Conservation (phyloP, 2,113 vertebrate species). For the Apodemus sylvaticus region DNA sequence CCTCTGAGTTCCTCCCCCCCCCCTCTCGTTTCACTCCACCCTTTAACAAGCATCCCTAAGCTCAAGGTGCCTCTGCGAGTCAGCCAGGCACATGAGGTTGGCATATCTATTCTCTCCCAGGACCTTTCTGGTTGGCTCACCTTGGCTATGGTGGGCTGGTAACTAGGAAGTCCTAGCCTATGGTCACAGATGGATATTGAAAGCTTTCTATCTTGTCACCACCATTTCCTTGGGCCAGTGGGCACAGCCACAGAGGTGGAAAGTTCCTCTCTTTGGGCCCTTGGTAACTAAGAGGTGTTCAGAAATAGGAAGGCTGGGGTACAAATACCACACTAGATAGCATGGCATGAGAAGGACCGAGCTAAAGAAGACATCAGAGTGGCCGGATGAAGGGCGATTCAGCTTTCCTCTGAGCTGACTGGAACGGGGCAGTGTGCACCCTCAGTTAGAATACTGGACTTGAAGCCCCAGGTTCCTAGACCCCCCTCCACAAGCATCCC, state of each 20-base stretch:
- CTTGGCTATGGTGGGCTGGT: neutral
- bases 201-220: neutral
- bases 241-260: neutral
- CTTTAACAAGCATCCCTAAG: neutral
- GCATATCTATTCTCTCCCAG: neutral
- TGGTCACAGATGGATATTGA: neutral
- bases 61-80: rapidly evolving
- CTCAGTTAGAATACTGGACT: neutral
- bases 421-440: no score
- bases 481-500: no score
- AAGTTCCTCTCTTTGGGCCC: rapidly evolving
- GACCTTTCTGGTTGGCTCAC: neutral
- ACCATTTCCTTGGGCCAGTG: neutral
- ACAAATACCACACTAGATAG: rapidly evolving
- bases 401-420: neutral
- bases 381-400: neutral
- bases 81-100: neutral
- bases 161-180: neutral
- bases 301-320: neutral
- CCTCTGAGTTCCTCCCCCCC: no score
- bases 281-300: rapidly evolving
- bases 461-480: neutral
- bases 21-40: rapidly evolving
- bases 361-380: rapidly evolving
- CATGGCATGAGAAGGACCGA: neutral